A percentile compares a stretch with the other conserved stretches of the same genome.
These are phyloP conservation scores for Carterocephalus palaemon DNA, from an alignment of 2,888 invertebrate species.

Conservation along the genomic window DNA sequence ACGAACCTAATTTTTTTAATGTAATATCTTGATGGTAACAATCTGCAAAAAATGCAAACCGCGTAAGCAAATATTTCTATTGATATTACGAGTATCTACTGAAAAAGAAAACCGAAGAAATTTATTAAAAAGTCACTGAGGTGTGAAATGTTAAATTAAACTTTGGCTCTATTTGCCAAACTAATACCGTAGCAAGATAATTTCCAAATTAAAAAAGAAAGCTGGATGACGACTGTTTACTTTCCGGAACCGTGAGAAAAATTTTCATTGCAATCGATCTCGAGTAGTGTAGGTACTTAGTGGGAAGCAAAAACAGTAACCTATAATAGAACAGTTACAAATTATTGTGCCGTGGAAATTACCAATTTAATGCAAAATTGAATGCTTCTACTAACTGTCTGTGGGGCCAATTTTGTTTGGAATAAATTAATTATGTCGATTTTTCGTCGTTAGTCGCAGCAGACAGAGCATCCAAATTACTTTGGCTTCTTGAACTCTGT, in stretches of 20 bases:
- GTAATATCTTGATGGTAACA: constrained; percentile 10
- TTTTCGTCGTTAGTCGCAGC: constrained; percentile 57
- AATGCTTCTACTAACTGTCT: constrained; percentile 62
- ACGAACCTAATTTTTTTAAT: constrained; percentile 1
- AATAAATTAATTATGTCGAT: constrained; percentile 76
- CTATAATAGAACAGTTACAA: constrained; percentile 67
- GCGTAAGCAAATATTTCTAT: constrained; percentile 24
- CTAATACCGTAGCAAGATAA: constrained; percentile 32
- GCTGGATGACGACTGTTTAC: constrained; percentile 55
- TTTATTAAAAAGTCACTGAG: constrained; percentile 29
- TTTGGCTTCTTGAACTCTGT: constrained; percentile 32
- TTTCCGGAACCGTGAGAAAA: constrained; percentile 71
- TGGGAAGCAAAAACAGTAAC: constrained; percentile 57
- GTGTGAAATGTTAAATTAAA: constrained; percentile 33
- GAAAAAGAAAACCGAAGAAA: constrained; percentile 27
- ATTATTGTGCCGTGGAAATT: constrained; percentile 76
- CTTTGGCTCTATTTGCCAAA: constrained; percentile 28
- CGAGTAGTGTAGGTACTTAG: constrained; percentile 36
- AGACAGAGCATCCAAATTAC: constrained; percentile 65
- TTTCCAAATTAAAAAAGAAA: constrained; percentile 57
- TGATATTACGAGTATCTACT: constrained; percentile 16
- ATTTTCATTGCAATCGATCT: constrained; percentile 39
- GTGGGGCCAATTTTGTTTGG: constrained; percentile 68
- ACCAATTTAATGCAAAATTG: constrained; percentile 73
- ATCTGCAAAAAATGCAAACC: constrained; percentile 5